Evolutionary conservation across 2,113 vertebrate species (phyloP).

Genomic region (Grammomys dolichurus): DNA sequence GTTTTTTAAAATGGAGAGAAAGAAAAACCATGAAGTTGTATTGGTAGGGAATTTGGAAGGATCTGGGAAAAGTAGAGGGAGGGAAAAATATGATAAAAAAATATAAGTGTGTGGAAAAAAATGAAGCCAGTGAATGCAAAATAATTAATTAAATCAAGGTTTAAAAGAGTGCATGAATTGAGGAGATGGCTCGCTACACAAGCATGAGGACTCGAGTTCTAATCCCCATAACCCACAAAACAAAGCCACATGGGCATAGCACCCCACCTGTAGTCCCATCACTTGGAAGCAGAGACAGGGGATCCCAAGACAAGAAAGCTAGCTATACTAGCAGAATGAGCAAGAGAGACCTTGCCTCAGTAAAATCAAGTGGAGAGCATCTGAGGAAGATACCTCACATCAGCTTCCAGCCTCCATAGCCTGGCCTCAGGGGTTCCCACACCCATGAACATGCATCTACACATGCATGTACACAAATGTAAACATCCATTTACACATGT

Average conservation of each 20-base stretch:
- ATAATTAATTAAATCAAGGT: not conserved
- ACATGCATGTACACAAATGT: not conserved
- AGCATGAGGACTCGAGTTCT: not conserved
- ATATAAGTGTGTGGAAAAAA: not conserved
- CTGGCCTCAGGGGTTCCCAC: not conserved
- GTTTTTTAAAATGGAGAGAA: no score
- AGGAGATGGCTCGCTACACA: not conserved
- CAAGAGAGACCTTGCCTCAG: not conserved
- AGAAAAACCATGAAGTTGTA: not conserved
- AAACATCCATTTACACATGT: not conserved
- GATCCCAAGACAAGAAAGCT: not conserved
- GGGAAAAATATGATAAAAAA: not conserved
- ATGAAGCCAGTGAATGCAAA: not conserved
- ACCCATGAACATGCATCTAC: not conserved
- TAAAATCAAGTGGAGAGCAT: not conserved
- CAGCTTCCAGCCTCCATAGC: not conserved
- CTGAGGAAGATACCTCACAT: not conserved
- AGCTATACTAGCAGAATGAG: not conserved
- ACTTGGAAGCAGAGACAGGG: not conserved
- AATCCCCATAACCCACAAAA: not conserved
- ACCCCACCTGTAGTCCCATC: not conserved
- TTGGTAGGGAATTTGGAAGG: not conserved
- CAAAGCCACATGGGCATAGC: not conserved
- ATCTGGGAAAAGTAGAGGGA: not conserved
- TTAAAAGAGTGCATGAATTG: not conserved